Percentiles rank a stretch among this genome's conserved stretches.
phyloP scores from a whole-genome alignment of 2,888 invertebrate genomes.

The Caenorhabditis zanzibari region DNA sequence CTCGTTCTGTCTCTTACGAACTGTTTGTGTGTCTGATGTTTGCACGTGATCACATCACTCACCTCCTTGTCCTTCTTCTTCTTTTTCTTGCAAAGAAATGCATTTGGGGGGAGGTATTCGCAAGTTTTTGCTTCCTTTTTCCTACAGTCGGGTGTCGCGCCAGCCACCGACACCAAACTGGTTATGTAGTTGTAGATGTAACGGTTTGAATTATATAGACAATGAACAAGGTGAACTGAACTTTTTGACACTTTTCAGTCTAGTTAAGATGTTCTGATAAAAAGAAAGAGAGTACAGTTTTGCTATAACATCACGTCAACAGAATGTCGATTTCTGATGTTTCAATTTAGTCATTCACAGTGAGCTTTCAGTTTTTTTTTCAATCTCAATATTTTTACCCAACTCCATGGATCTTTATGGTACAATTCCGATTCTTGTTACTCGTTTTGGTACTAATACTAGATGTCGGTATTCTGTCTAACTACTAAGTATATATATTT shows the following conservation, averaged over 20 bases:
- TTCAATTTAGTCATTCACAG: background rate
- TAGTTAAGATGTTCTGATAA: slow-evolving; percentile 11
- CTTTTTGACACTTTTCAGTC: slow-evolving; percentile 12
- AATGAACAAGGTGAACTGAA: background rate
- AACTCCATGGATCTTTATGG: background rate
- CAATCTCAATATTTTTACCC: too few species aligned
- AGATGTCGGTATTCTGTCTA: background rate
- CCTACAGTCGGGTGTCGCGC: slow-evolving; percentile 14
- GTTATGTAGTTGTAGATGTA: slow-evolving; percentile 32
- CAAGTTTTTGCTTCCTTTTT: slow-evolving; percentile 41
- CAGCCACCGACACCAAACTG: slow-evolving; percentile 38
- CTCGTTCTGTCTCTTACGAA: slow-evolving; percentile 21
- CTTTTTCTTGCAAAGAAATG: slow-evolving; percentile 40
- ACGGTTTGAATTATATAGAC: slow-evolving; percentile 3
- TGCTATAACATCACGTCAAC: background rate
- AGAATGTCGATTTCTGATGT: slow-evolving; percentile 18
- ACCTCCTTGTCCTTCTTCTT: slow-evolving; percentile 47
- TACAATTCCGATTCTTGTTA: background rate
- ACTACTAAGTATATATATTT: slow-evolving; percentile 2
- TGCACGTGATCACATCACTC: slow-evolving; percentile 61
- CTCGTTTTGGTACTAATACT: background rate
- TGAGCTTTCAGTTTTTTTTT: too few species aligned
- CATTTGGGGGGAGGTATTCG: slow-evolving; percentile 51
- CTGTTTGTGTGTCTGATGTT: slow-evolving; percentile 56
- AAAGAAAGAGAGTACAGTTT: background rate